Percentiles rank a stretch among this genome's conserved stretches.
Evolutionary conservation across 2,113 vertebrate species (phyloP).

Genomic region (Otolemur garnettii): DNA sequence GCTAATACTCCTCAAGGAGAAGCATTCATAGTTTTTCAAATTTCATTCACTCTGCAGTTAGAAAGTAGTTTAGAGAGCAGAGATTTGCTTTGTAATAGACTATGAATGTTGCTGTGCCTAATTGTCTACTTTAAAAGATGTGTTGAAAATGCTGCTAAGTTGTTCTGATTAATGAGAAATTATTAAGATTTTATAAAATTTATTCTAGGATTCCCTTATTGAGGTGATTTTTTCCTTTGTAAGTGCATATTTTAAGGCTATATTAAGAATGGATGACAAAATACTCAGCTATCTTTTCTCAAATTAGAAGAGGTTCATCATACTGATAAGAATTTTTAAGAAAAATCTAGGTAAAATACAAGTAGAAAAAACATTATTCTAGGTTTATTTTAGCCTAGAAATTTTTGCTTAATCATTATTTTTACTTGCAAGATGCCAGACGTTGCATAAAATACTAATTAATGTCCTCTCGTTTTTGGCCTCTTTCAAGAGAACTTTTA

Average conservation of each 20-base stretch:
- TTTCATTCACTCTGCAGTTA: background rate
- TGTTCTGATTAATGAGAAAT: slow-evolving; percentile 26
- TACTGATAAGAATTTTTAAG: background rate
- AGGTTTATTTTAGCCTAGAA: slow-evolving; percentile 53
- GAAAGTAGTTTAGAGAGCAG: background rate
- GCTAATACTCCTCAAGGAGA: background rate
- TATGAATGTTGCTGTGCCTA: background rate
- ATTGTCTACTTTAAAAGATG: background rate
- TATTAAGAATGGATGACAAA: background rate
- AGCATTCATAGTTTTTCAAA: background rate
- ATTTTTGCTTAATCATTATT: slow-evolving; percentile 2
- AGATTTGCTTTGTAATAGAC: background rate
- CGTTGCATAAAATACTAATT: slow-evolving; percentile 9
- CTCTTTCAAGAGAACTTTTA: slow-evolving; percentile 48
- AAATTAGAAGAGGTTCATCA: background rate
- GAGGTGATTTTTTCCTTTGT: background rate
- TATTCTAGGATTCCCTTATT: background rate
- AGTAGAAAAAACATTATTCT: background rate
- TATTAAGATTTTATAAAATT: slow-evolving; percentile 39
- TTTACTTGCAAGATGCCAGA: slow-evolving; percentile 56
- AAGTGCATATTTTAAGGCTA: background rate
- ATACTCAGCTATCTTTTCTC: background rate
- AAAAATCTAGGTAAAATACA: slow-evolving; percentile 49
- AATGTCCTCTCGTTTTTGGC: slow-evolving; percentile 37
- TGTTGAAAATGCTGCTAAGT: slow-evolving; percentile 27